phyloP scores from a whole-genome alignment of 2,797 vertebrate species.

The Spinus pinus region DNA sequence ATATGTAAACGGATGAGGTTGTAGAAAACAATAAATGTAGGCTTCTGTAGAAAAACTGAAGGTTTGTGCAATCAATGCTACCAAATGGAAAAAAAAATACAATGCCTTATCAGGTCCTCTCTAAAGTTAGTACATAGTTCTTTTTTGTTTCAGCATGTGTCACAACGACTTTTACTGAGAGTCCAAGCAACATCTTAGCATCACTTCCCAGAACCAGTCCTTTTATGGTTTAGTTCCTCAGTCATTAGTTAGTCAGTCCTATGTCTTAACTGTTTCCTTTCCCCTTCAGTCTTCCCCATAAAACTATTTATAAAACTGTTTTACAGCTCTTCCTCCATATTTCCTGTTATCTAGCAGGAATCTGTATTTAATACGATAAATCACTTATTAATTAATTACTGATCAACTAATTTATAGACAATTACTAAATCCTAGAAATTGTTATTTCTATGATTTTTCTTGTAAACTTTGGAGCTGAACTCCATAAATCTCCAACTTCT shows the following conservation, averaged over 20 bases:
- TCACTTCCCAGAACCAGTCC: not conserved
- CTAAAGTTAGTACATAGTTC: not conserved
- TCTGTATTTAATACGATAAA: not conserved
- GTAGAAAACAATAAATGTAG: not conserved
- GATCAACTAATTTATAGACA: not conserved
- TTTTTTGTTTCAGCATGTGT: not conserved
- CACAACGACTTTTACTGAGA: not conserved
- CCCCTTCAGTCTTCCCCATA: not conserved
- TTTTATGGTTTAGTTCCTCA: not conserved
- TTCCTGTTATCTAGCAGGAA: not conserved
- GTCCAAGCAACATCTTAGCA: not conserved
- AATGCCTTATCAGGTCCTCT: not conserved
- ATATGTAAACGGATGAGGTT: not conserved
- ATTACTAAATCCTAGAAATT: not conserved
- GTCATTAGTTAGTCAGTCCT: not conserved
- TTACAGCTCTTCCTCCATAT: not conserved
- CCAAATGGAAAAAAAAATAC: not conserved
- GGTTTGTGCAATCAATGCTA: not conserved
- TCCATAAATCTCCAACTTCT: not conserved
- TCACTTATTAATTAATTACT: not conserved
- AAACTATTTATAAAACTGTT: not conserved
- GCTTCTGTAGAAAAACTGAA: not conserved
- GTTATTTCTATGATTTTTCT: not conserved
- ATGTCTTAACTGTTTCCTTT: not conserved
- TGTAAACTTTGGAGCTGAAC: not conserved